Evolutionary conservation across 2,797 vertebrate genomes (phyloP).

Genomic region (Enteromius anoplus): DNA sequence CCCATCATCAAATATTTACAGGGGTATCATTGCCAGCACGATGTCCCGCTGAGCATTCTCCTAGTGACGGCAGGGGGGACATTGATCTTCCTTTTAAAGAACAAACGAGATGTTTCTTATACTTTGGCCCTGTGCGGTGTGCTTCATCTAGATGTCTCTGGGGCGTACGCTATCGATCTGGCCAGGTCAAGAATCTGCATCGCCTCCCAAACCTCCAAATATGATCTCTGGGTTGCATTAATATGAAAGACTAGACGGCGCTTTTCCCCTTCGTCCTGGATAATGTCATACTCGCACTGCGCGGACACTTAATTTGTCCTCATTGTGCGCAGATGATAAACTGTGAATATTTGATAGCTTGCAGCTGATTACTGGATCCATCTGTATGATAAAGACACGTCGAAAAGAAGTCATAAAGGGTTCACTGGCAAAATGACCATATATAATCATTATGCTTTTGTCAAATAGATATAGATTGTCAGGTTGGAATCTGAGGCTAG

Average conservation of each 20-base stretch:
- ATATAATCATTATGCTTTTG: slow-evolving; percentile 11
- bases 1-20: slow-evolving; percentile 79
- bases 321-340: slow-evolving; percentile 39
- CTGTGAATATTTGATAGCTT: slow-evolving; percentile 49
- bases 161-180: slow-evolving; percentile 73
- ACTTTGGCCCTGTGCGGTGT: slow-evolving; percentile 77
- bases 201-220: slow-evolving; percentile 53
- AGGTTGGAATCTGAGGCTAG: neutral
- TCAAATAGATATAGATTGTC: slow-evolving; percentile 13
- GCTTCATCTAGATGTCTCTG: slow-evolving; percentile 76
- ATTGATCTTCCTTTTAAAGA: slow-evolving; percentile 80
- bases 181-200: slow-evolving; percentile 66
- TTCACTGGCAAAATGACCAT: slow-evolving; percentile 26
- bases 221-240: slow-evolving; percentile 69
- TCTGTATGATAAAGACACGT: slow-evolving; percentile 38
- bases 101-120: slow-evolving; percentile 81
- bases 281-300: slow-evolving; percentile 11
- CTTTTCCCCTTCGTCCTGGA: slow-evolving; percentile 39
- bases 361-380: slow-evolving; percentile 34
- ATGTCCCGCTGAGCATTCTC: slow-evolving; percentile 70
- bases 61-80: slow-evolving; percentile 72
- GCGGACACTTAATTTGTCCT: slow-evolving; percentile 55
- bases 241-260: slow-evolving; percentile 45
- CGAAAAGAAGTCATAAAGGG: slow-evolving; percentile 12
- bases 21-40: slow-evolving; percentile 66